A percentile compares a stretch with the other conserved stretches of the same genome.
Conservation (phyloP, 2,888 invertebrate genomes). For the Adela reaumurella region DNA sequence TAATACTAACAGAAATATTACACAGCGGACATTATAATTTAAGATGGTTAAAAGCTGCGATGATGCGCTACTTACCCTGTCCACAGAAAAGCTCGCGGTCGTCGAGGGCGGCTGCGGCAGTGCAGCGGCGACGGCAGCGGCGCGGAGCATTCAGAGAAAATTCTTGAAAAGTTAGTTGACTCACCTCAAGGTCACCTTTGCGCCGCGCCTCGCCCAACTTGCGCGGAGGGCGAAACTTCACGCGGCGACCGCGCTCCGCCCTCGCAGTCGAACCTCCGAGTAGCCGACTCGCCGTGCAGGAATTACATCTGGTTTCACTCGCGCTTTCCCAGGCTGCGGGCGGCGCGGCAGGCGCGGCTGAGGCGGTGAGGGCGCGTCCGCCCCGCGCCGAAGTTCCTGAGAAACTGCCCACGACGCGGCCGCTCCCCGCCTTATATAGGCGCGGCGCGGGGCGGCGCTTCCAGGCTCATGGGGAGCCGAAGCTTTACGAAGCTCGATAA, state of each 20-base stretch:
- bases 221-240: constrained; percentile 21
- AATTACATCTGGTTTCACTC: neutral
- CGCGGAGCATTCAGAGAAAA: neutral
- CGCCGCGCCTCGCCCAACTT: constrained; percentile 16
- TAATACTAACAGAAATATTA: too few species aligned
- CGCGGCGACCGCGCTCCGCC: neutral
- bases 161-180: constrained; percentile 17
- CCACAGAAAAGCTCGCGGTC: neutral
- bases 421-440: constrained; percentile 38
- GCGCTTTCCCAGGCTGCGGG: neutral
- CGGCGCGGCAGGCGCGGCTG: neutral
- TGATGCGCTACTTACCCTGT: too few species aligned
- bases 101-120: neutral
- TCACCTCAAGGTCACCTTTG: constrained; percentile 44
- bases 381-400: constrained; percentile 35
- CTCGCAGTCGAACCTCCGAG: neutral
- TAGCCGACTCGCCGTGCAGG: neutral
- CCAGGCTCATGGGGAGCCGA: constrained; percentile 49
- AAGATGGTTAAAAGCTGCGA: too few species aligned
- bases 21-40: too few species aligned
- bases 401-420: constrained; percentile 45
- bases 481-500: constrained; percentile 52
- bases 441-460: constrained; percentile 49
- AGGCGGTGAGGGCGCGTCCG: constrained; percentile 18
- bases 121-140: neutral